phyloP scores from a whole-genome alignment of 2,113 vertebrate genomes.

The Oplegnathus fasciatus region DNA sequence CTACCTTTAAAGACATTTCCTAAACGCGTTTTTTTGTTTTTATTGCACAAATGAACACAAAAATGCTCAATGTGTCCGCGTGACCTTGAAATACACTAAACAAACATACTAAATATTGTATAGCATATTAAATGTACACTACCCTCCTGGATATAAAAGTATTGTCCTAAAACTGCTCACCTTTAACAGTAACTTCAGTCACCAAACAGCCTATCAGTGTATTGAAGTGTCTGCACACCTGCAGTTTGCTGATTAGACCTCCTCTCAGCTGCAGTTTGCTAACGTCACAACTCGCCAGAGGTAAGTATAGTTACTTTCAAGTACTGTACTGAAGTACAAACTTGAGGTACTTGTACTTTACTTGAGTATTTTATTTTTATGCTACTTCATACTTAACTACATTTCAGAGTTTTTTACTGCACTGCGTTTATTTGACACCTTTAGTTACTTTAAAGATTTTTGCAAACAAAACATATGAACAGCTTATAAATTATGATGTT shows the following conservation, averaged over 20 bases:
- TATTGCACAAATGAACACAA: not conserved
- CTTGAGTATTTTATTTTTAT: no score
- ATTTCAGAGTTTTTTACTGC: no score
- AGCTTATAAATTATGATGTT: no score
- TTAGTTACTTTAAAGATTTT: no score
- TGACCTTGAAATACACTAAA: not conserved
- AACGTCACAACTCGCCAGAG: no score
- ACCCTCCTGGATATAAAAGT: not conserved
- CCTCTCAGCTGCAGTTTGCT: not conserved
- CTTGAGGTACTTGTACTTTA: no score
- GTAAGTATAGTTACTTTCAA: no score
- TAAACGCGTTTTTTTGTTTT: not conserved
- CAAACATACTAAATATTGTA: not conserved
- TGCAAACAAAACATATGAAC: no score
- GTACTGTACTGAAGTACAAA: no score
- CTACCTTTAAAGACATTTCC: not conserved
- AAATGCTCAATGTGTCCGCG: no score
- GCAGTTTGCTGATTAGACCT: not conserved
- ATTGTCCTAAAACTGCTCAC: not conserved
- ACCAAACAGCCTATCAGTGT: not conserved
- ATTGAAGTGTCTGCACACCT: not conserved
- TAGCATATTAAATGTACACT: not conserved
- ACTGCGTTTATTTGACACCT: no score
- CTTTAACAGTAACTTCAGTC: not conserved
- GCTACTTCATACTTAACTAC: no score